Evolutionary conservation across 2,888 invertebrate genomes (phyloP).

Genomic region (Caenorhabditis panamensis): DNA sequence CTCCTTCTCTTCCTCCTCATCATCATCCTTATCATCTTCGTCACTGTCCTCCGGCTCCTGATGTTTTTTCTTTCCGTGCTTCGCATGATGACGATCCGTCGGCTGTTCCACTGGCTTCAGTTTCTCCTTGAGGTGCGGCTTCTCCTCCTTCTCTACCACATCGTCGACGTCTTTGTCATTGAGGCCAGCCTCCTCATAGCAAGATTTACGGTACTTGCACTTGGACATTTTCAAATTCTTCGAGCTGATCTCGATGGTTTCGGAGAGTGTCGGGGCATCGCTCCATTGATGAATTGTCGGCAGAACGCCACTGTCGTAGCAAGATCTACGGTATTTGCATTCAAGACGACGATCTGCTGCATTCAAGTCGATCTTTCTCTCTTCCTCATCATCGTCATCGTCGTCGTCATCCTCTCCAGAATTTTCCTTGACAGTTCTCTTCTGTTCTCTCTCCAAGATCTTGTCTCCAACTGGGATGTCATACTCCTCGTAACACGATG

Average conservation of each 20-base stretch:
- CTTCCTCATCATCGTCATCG: slow-evolving; percentile 53
- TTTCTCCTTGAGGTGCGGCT: slow-evolving; percentile 31
- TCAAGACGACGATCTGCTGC: slow-evolving; percentile 66
- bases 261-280: slow-evolving; percentile 31
- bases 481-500: slow-evolving; percentile 71
- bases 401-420: slow-evolving; percentile 41
- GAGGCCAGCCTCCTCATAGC: slow-evolving; percentile 53
- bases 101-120: slow-evolving; percentile 13
- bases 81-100: slow-evolving; percentile 25
- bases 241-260: slow-evolving; percentile 34
- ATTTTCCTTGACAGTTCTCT: slow-evolving; percentile 32
- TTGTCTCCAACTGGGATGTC: slow-evolving; percentile 53
- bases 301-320: slow-evolving; percentile 70
- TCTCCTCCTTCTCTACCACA: slow-evolving; percentile 34
- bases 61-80: slow-evolving; percentile 49
- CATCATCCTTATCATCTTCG: slow-evolving; percentile 39
- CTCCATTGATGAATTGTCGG: slow-evolving; percentile 55
- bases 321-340: slow-evolving; percentile 78
- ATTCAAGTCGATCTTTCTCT: slow-evolving; percentile 36
- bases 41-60: slow-evolving; percentile 38
- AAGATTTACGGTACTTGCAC: slow-evolving; percentile 69
- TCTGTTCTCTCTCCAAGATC: slow-evolving; percentile 50
- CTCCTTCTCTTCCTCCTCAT: slow-evolving; percentile 36
- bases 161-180: slow-evolving; percentile 38
- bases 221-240: slow-evolving; percentile 36